Evolutionary conservation across 2,888 invertebrate genomes (phyloP), one percentile per base, ranked within the genome.

Genomic region (Latrodectus elegans): DNA sequence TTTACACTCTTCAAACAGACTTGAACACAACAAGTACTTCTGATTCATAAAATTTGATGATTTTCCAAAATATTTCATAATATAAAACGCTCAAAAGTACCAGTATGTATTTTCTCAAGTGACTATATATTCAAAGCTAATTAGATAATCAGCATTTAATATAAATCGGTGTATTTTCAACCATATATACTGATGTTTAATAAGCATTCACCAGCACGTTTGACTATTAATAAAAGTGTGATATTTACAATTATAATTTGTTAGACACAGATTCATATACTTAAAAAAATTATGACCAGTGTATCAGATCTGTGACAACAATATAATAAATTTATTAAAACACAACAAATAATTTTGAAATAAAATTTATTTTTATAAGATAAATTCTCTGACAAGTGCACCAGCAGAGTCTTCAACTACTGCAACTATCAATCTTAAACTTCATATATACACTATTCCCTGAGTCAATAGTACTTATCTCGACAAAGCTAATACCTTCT

Each of bases 381-480:
- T 79, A 84, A 79, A 78, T 78, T 78, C 84, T 74, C 55, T 73
- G 26, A 77, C 52, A 75, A 81, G 51, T 60, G 75, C 60, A 70
- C 67, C 68, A 82, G 49, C 60, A 15, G 17, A 64, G n/a, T 38
- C 17, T 79, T 68, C 38, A 85, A 74, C 52, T 17, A 12, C 74
- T 64, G 60, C 79, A 49, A 53, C 73, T 38, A 55, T 72, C 70
- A 75, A 79, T 55, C 38, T 51, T 22, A 79, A 79, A 79, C 73
- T 52, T 82, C 64, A 72, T 77, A 84, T 77, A 26, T 79, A 82
- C 82, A 82, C 49, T 26, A 38, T 79, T 85, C 85, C 85, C 85
- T 85, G 85, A 85, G 85, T 85, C 85, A 60, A 85, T 26, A 75
- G 79, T 70, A 80, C 70, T 70, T 17, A 14, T 76, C 15, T n/a